These are phyloP conservation scores for Tichodroma muraria DNA, from an alignment of 2,113 vertebrate species.

Conservation along the genomic window DNA sequence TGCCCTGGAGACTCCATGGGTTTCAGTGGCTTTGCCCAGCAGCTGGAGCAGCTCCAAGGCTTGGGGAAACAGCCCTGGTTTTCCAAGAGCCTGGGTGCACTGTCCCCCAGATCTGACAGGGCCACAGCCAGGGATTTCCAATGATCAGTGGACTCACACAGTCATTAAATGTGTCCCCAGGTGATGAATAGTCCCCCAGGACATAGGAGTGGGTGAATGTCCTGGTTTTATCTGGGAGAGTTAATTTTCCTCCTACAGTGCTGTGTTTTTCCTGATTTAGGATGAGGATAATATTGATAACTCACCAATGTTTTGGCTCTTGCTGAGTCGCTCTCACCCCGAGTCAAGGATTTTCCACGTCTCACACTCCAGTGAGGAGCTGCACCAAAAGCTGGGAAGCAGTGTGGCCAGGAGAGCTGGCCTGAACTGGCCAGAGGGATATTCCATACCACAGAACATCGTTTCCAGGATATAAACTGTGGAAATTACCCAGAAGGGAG, in stretches of 20 bases:
- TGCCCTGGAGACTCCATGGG: neutral
- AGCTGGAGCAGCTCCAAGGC: neutral
- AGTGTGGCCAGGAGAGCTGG: neutral
- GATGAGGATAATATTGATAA: neutral
- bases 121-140: neutral
- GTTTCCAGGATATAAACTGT: neutral
- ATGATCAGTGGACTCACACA: rapidly evolving
- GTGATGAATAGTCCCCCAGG: rapidly evolving
- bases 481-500: neutral
- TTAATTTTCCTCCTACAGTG: neutral
- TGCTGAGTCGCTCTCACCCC: neutral
- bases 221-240: neutral
- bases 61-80: neutral
- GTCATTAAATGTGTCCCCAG: neutral
- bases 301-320: neutral
- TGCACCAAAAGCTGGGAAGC: neutral
- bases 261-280: neutral
- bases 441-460: neutral
- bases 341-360: neutral
- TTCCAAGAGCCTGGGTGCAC: neutral
- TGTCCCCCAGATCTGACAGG: neutral
- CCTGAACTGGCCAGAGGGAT: neutral
- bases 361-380: neutral
- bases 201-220: no score
- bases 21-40: neutral